Base-by-base conservation (phyloP, 2,113 vertebrate genomes). In the Eolophus roseicapilla region DNA sequence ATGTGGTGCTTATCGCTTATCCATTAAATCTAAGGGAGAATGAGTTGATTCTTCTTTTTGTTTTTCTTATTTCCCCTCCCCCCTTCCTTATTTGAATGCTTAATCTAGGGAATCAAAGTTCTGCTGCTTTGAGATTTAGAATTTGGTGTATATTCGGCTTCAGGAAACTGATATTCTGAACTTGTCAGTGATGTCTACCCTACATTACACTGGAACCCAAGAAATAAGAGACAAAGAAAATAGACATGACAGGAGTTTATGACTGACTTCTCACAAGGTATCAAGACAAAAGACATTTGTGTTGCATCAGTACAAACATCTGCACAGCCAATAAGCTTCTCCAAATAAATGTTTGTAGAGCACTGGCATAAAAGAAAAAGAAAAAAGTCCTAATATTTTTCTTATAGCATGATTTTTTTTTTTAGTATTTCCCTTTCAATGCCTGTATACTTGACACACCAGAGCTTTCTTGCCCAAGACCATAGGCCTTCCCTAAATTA, bases 141-240 rank as follows among this genome's bases (percentile, higher is more conserved):
- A 83, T 90, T 85, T 82, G 35, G 29, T 76, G 28, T 46, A 52
- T 53, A 76, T 52, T 49, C 33, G 88, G n/a, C 41, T 88, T 80
- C 69, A 92, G 67, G 35, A 95, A 63, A 62, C 49, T 59, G 84
- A 69, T 74, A 84, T 27, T n/a, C 75, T 80, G 62, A 86, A 25
- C 0, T 2, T 82, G 37, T 49, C 75, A 74, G 17, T 59, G 41
- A 10, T 57, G 12, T 44, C 59, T 92, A 67, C 20, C 49, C 21
- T 67, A 60, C 31, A 6, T 67, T 80, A 44, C 11, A 74, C 20
- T 52, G 55, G 20, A 43, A 78, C 17, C 18, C 55, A 65, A 95
- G 82, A 95, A 95, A 93, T 50, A 90, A 67, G 85, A 95, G 43
- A 64, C 84, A 75, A 90, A 76, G 75, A 82, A 86, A 94, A 88